Base-by-base conservation (phyloP, 1,140 invertebrate species). In the Drosophila azteca region DNA sequence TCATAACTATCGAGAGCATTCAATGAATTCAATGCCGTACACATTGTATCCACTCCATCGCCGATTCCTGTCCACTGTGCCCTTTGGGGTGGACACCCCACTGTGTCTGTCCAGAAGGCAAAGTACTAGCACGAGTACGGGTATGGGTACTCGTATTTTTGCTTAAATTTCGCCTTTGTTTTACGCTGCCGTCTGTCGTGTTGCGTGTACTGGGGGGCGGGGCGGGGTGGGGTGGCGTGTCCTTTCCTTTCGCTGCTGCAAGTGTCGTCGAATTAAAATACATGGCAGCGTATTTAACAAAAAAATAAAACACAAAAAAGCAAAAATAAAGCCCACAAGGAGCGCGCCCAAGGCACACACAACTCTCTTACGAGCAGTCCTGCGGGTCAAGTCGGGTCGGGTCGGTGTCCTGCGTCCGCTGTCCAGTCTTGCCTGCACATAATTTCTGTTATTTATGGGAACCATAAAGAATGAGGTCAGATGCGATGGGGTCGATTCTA, bases 181-280 rank as follows among this genome's bases (percentile, higher is more conserved):
- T 55, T 74, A 59, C 72, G 54, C 68, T 29, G 76, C 66, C 81
- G 77, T 66, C 82, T 81, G 82, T 78, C 77, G 82, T 58, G 78
- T 82, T 78, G 82, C 83, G 78, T 87, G 82, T 81, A 1, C 17
- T 20, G 17, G 17, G 17, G 17, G 17, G 17, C 17, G 17, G 17
- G 17, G 17, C 1, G 17, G 17, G 17, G 17, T 1, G 17, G 17
- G 17, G 17, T 20, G 17, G 4, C 24, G 24, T 26, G 24, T 26
- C 35, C 44, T 26, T 26, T 26, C 24, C 24, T 26, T 26, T 24
- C 29, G 50, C 60, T 77, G 48, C 61, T 84, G 78, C 64, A 84
- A 87, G 82, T 87, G 83, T 82, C 78, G 83, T 87, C 82, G 82
- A 87, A 87, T 87, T 87, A 87, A 87, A 87, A 87, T 87, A 87